phyloP scores from a whole-genome alignment of 2,888 invertebrate species.

The Pterostichus niger region DNA sequence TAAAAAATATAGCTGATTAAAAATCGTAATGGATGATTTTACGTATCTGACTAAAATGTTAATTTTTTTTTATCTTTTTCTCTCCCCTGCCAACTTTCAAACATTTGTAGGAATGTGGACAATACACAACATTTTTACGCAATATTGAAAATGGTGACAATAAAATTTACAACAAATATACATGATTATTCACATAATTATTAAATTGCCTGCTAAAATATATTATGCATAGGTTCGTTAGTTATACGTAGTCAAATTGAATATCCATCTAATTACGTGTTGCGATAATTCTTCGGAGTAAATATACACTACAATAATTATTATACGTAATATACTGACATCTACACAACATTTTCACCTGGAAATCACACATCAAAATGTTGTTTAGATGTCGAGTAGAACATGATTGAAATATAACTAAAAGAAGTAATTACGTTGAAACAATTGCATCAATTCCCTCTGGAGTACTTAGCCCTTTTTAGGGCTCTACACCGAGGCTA shows the following conservation, averaged over 20 bases:
- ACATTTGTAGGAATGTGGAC: constrained; percentile 20
- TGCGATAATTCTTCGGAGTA: constrained; percentile 43
- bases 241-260: constrained; percentile 54
- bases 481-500: constrained; percentile 5
- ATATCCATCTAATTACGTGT: constrained; percentile 52
- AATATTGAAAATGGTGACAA: constrained; percentile 12
- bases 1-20: constrained; percentile 60
- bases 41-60: constrained; percentile 23
- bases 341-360: neutral
- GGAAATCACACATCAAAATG: constrained; percentile 5
- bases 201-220: constrained; percentile 49
- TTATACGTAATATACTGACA: constrained; percentile 44
- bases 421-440: constrained; percentile 34
- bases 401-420: constrained; percentile 43
- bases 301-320: constrained; percentile 58
- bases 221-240: constrained; percentile 23
- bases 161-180: constrained; percentile 34
- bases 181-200: neutral
- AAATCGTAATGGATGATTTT: constrained; percentile 20
- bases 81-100: constrained; percentile 43
- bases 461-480: neutral
- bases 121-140: neutral
- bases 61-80: constrained; percentile 43
- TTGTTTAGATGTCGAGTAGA: neutral
- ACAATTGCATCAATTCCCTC: constrained; percentile 49